phyloP scores from a whole-genome alignment of 1,140 invertebrate genomes.

The Bombus soroeensis region DNA sequence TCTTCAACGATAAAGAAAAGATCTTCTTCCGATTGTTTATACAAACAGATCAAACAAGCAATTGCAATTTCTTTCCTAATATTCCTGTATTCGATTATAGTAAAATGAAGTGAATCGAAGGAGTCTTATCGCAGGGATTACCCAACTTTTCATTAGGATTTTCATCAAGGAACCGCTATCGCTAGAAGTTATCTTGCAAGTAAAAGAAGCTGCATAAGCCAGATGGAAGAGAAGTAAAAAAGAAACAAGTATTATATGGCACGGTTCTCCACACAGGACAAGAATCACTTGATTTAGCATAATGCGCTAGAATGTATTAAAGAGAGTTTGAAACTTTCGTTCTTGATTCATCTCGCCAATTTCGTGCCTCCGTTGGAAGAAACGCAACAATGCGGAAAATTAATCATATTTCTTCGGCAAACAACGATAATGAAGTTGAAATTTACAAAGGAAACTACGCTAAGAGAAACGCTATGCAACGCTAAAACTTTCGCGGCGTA shows the following conservation, averaged over 20 bases:
- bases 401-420: constrained; percentile 1
- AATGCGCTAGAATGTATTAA: background rate
- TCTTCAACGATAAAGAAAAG: background rate
- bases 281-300: background rate
- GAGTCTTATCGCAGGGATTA: background rate
- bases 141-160: background rate
- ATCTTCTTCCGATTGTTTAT: background rate
- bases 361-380: no score
- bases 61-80: background rate
- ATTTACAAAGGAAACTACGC: background rate
- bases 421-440: constrained; percentile 9
- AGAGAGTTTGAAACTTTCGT: background rate
- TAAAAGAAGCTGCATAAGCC: background rate
- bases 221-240: background rate
- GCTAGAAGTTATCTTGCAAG: no score
- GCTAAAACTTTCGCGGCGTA: background rate
- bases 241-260: background rate
- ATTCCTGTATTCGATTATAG: background rate
- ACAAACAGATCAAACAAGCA: background rate
- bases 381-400: background rate
- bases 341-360: background rate
- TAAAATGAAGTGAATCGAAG: background rate
- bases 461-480: no score
- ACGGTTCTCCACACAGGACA: no score
- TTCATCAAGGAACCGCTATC: no score